Conservation (phyloP, 2,113 vertebrate genomes). For the Caloenas nicobarica region DNA sequence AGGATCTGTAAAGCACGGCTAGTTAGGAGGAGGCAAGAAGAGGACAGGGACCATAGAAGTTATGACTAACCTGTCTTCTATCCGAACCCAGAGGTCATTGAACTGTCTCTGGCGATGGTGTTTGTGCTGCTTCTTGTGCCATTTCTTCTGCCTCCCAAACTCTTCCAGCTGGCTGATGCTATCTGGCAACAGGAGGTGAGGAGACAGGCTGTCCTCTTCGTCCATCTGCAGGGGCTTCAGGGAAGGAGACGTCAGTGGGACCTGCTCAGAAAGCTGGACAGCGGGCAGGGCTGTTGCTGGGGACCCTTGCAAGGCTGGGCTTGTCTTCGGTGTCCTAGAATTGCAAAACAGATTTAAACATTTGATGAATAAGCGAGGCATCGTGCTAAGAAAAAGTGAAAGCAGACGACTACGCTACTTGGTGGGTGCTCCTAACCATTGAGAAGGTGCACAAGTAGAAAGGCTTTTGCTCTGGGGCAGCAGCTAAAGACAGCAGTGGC, state of each 20-base stretch:
- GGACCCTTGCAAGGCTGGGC: neutral
- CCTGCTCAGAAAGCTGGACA: slow-evolving; percentile 55
- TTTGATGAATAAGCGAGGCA: neutral
- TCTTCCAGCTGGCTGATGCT: slow-evolving; percentile 98
- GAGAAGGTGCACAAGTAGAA: neutral
- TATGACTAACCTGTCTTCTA: slow-evolving; percentile 88
- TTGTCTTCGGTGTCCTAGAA: slow-evolving; percentile 22
- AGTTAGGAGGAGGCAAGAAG: neutral
- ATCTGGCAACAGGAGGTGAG: slow-evolving; percentile 91
- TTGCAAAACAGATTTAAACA: slow-evolving; percentile 20
- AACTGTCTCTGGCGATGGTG: slow-evolving; percentile 89
- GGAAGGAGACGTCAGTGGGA: slow-evolving; percentile 44
- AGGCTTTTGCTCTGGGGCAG: neutral
- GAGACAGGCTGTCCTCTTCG: slow-evolving; percentile 84
- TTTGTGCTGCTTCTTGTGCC: slow-evolving; percentile 86
- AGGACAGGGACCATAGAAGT: neutral
- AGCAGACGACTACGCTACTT: neutral
- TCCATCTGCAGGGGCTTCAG: slow-evolving; percentile 61
- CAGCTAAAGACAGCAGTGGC: neutral
- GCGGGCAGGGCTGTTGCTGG: slow-evolving; percentile 41
- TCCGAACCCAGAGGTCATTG: slow-evolving; percentile 97
- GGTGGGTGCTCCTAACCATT: neutral
- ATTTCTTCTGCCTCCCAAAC: slow-evolving; percentile 91
- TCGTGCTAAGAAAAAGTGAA: neutral
- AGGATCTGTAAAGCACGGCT: neutral